Evolutionary conservation across 2,797 vertebrate genomes (phyloP), one percentile per base, ranked within the genome.

Genomic region (Lagorchestes hirsutus): DNA sequence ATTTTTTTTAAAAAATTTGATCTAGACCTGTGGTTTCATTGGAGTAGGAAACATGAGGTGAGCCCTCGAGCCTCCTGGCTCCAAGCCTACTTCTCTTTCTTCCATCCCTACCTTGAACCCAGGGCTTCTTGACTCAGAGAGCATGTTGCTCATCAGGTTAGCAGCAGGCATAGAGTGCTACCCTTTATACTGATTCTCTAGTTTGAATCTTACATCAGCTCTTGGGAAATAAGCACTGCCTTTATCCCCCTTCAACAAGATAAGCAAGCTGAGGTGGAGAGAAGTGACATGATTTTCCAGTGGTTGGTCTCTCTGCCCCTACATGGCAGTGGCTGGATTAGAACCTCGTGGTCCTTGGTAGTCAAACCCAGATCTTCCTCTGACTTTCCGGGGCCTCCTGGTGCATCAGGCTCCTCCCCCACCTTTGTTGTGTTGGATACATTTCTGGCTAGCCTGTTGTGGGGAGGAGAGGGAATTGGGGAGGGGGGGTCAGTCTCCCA

Each of bases 311-410:
- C 50, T 18, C 90, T 52, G 54, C 14, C 9, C 8, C 74, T 46
- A 24, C 46, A 40, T 10, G 31, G 28, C 31, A 4, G 16, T 54
- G 90, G 14, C 29, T 4, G 1, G 46, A 50, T 24, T 54, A 14
- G 50, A 13, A 28, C 0, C 4, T 0, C 46, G 8, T 10, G 0
- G 54, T 22, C n/a, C 0, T 0, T 50, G 52, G 62, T 10, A 5
- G 27, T 29, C 50, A 29, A 0, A 13, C 55, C 6, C 59, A 31
- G 0, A 0, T 0, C 0, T 54, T 52, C 9, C 55, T 93, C n/a
- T 0, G 34, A 52, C 52, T 58, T 55, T 27, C n/a, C 4, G 31
- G 16, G 46, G 16, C 1, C 3, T 57, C 56, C n/a, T 91, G 54
- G 31, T 27, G 29, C 28, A 56, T n/a, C 16, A 29, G 50, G 28